A percentile compares a stretch with the other conserved stretches of the same genome.
These are phyloP conservation scores for Parauchenoglanis ngamensis DNA, from an alignment of 2,797 vertebrate genomes.

Conservation along the genomic window DNA sequence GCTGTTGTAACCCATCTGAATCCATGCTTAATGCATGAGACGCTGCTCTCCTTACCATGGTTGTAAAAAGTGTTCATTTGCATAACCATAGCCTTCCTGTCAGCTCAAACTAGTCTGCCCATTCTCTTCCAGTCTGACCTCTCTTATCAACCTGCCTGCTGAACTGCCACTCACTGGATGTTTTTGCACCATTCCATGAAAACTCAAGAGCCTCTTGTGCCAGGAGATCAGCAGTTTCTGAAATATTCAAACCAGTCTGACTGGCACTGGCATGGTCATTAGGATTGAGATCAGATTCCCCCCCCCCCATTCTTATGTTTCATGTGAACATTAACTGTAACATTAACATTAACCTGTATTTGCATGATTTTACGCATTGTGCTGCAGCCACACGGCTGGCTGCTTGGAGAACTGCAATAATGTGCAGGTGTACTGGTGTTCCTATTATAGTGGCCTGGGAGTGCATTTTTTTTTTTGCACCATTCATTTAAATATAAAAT, in stretches of 20 bases:
- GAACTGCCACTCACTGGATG: not conserved
- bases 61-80: not conserved
- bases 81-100: not conserved
- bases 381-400: not conserved
- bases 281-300: not conserved
- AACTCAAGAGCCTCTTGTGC: not conserved
- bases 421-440: too few relatives aligned
- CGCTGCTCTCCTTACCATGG: not conserved
- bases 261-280: not conserved
- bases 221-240: not conserved
- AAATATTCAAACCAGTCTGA: not conserved
- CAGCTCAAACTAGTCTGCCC: not conserved
- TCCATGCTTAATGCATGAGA: not conserved
- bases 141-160: not conserved
- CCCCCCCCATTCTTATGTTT: too few relatives aligned
- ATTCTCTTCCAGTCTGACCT: not conserved
- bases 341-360: not conserved
- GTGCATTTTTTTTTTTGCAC: not conserved
- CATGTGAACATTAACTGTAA: not conserved
- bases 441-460: not conserved
- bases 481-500: not conserved
- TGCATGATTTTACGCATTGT: not conserved
- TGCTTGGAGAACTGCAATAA: not conserved
- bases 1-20: too few relatives aligned
- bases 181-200: not conserved